These are phyloP conservation scores for Labroides dimidiatus DNA, from an alignment of 2,797 vertebrate genomes.

Conservation along the genomic window DNA sequence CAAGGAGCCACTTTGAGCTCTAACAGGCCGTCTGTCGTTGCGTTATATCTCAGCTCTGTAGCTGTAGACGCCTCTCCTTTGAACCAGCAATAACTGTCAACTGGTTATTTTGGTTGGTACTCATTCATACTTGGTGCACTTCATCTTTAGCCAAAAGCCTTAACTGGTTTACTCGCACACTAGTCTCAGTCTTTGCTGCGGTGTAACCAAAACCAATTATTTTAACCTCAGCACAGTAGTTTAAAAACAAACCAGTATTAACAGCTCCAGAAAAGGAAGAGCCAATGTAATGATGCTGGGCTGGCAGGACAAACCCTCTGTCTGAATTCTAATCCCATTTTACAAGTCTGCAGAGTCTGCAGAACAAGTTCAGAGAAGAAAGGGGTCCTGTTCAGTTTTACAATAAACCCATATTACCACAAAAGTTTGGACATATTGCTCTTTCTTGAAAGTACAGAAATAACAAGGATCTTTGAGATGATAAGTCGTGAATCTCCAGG, in stretches of 20 bases:
- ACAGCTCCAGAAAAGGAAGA: slow-evolving; percentile 65
- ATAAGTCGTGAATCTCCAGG: slow-evolving; percentile 56
- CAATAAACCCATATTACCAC: not conserved
- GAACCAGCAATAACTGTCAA: slow-evolving; percentile 53
- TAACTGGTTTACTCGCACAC: slow-evolving; percentile 62
- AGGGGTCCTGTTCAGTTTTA: slow-evolving; percentile 14
- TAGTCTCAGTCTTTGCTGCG: slow-evolving; percentile 64
- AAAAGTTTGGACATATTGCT: not conserved
- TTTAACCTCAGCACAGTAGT: slow-evolving; percentile 63
- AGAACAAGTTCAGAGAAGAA: slow-evolving; percentile 31
- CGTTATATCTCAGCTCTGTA: slow-evolving; percentile 26
- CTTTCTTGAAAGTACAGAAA: slow-evolving; percentile 12
- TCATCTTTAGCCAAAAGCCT: slow-evolving; percentile 58
- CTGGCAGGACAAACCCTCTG: slow-evolving; percentile 49
- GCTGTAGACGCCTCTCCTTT: slow-evolving; percentile 25
- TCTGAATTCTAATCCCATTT: slow-evolving; percentile 52
- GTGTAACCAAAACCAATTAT: slow-evolving; percentile 69
- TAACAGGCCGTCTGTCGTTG: slow-evolving; percentile 26
- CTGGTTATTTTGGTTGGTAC: slow-evolving; percentile 51
- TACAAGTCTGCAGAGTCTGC: slow-evolving; percentile 47
- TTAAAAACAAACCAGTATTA: slow-evolving; percentile 72
- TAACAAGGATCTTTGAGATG: slow-evolving; percentile 20
- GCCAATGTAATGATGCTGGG: slow-evolving; percentile 57
- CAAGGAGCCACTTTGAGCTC: slow-evolving; percentile 31
- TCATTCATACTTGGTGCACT: slow-evolving; percentile 39